Evolutionary conservation across 2,797 vertebrate species (phyloP), one percentile per base, ranked within the genome.

Genomic region (Clarias platycephalus): DNA sequence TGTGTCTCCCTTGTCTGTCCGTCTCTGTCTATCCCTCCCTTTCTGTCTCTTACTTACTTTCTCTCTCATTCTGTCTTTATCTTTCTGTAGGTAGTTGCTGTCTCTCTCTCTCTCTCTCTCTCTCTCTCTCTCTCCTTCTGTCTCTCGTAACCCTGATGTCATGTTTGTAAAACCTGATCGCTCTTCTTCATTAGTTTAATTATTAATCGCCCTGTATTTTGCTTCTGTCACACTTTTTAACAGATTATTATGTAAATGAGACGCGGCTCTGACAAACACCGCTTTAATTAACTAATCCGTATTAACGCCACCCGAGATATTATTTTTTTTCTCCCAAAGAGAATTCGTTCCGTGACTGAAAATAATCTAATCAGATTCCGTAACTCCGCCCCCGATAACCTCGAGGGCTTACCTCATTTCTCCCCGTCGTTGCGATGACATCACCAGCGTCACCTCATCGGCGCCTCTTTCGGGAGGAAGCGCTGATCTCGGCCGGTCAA

Each of bases 221-320:
- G n/a, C 1, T 64, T 28, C n/a, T 20, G 60, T 49, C 77, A 44
- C 62, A 26, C 24, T 12, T 8, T 57, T 26, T 80, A 66, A 66
- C 20, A 20, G 37, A 80, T 64, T 44, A 64, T 80, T 80, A 80
- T 66, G 78, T 26, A 44, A 80, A 80, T 49, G 60, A 58, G 74
- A 26, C 72, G 57, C 5, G 28, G 2, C 55, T 76, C 55, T 34
- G 74, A 34, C 72, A 57, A 15, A 57, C n/a, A 31, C 49, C 0
- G 55, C 55, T 58, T 76, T 76, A 76, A 76, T 76, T 58, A 58
- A 76, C 55, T 58, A 49, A 34, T 24, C 18, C 10, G 34, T 57
- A 22, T 57, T 31, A 76, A 57, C 72, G 18, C 72, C n/a, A 1
- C 10, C 24, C 4, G 49, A 20, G 49, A 31, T 55, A 37, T 31